phyloP scores from a whole-genome alignment of 1,140 invertebrate genomes.

The Lycorma delicatula region DNA sequence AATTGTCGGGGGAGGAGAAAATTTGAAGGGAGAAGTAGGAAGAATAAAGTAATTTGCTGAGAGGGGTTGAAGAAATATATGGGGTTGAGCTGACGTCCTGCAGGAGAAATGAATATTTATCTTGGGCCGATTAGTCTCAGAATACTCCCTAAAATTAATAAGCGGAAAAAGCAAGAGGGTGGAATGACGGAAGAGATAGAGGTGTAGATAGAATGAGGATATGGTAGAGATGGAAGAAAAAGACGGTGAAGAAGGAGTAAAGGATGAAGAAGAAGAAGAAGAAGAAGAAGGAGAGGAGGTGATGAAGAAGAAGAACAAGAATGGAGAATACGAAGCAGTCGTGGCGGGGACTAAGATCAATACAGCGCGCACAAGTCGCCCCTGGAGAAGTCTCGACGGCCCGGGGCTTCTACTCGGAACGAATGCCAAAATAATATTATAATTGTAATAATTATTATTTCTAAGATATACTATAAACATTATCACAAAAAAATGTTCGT shows the following conservation, averaged over 20 bases:
- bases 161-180: conserved; percentile 3
- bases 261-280: background rate
- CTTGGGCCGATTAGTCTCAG: conserved; percentile 13
- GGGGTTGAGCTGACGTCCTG: conserved; percentile 4
- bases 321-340: background rate
- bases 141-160: background rate
- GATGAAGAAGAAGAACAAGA: background rate
- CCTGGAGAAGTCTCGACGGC: conserved; percentile 2
- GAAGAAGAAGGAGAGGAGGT: background rate
- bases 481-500: no score
- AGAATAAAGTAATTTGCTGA: background rate
- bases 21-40: background rate
- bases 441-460: no score
- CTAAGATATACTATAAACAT: no score
- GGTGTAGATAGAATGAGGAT: background rate
- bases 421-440: no score
- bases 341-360: conserved; percentile 1
- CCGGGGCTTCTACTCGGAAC: no score
- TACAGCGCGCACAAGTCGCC: conserved; percentile 3
- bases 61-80: conserved; percentile 1
- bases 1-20: background rate
- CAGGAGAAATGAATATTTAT: conserved; percentile 20
- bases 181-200: background rate
- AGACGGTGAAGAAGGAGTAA: background rate
- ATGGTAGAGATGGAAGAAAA: background rate